phyloP scores from a whole-genome alignment of 2,113 vertebrate genomes.

The Lota lota region DNA sequence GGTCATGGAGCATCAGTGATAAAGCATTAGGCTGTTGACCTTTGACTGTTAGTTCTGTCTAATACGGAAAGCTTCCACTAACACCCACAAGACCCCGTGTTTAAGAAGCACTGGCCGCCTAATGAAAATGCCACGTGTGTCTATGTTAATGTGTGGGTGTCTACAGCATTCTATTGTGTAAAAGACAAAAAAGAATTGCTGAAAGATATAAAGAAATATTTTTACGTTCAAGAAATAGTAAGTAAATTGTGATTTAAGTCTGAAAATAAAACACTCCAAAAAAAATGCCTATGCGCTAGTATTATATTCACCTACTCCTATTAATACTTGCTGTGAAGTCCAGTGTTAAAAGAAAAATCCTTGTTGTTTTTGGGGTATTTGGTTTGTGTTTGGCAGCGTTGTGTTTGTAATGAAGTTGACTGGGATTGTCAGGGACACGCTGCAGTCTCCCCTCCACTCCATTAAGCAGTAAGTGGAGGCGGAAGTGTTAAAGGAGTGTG shows the following conservation, averaged over 20 bases:
- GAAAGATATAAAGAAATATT: too few species aligned
- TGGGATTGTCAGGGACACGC: constrained; percentile 48
- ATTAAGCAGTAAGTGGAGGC: constrained; percentile 67
- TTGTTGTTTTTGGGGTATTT: constrained; percentile 5
- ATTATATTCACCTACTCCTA: too few species aligned
- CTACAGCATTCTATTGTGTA: too few species aligned
- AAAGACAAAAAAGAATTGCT: too few species aligned
- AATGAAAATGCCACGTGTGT: constrained; percentile 45
- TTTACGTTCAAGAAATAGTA: too few species aligned
- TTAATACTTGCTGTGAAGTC: too few species aligned
- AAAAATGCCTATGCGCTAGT: too few species aligned
- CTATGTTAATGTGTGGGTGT: too few species aligned
- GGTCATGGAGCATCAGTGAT: constrained; percentile 64
- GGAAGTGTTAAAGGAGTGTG: constrained; percentile 49
- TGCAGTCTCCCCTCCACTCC: constrained; percentile 57
- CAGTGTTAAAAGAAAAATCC: too few species aligned
- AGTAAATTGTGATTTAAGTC: too few species aligned
- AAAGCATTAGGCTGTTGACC: constrained; percentile 69
- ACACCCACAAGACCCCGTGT: constrained; percentile 56
- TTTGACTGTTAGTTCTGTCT: constrained; percentile 55
- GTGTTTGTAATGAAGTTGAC: constrained; percentile 40
- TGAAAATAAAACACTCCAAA: too few species aligned
- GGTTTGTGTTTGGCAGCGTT: background rate
- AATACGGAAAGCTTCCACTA: constrained; percentile 55
- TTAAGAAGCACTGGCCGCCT: constrained; percentile 52